Conservation (phyloP, 2,797 vertebrate species). For the Anguilla obscura region DNA sequence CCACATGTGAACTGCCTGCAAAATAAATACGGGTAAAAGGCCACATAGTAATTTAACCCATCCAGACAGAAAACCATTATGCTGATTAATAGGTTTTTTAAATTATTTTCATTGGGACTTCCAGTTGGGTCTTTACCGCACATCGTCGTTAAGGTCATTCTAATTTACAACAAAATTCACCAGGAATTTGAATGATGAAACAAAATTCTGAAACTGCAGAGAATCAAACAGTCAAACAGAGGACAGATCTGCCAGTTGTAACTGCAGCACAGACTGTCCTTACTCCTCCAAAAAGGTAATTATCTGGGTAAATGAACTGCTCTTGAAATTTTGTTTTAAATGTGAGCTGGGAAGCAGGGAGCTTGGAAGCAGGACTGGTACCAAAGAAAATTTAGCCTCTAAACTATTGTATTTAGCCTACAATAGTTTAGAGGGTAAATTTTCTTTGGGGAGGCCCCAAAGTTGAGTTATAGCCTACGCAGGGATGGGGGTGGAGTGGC, state of each 20-base stretch:
- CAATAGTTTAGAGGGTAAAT: no score
- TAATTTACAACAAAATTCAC: not conserved
- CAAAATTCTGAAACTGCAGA: not conserved
- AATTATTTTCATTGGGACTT: not conserved
- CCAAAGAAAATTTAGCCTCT: no score
- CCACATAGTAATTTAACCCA: constrained; percentile 29
- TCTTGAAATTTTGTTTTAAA: not conserved
- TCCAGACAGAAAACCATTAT: constrained; percentile 22
- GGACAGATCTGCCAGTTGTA: not conserved
- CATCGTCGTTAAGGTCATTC: not conserved
- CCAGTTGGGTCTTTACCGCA: not conserved
- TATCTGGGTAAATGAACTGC: not conserved
- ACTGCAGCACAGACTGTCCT: no score
- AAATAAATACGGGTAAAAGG: constrained; percentile 17
- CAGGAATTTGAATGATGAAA: not conserved
- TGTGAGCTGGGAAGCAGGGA: no score
- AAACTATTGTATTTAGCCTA: no score
- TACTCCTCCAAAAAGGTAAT: not conserved
- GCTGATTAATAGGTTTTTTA: not conserved
- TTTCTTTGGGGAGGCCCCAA: no score
- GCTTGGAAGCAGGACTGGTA: no score
- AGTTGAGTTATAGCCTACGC: not conserved
- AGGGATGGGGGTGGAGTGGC: not conserved
- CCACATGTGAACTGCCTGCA: constrained; percentile 19
- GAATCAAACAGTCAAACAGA: not conserved